These are phyloP conservation scores for Tiliacea aurago DNA, from an alignment of 2,888 invertebrate species.

Conservation along the genomic window DNA sequence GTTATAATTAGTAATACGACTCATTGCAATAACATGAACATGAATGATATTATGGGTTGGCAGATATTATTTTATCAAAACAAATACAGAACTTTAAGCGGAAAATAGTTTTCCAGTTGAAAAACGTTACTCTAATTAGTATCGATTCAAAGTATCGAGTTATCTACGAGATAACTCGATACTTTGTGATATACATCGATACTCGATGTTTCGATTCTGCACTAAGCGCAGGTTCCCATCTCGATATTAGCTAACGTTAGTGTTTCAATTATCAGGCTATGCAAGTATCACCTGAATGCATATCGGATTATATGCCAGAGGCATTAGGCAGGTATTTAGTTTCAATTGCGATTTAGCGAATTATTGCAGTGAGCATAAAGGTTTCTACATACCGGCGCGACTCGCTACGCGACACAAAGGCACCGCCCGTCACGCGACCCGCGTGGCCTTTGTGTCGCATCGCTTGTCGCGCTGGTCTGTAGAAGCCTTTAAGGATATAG, in stretches of 20 bases:
- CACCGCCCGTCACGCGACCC: too few species aligned
- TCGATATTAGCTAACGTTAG: conserved; percentile 45
- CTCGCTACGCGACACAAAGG: too few species aligned
- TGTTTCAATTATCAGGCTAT: conserved; percentile 53
- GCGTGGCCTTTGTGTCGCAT: too few species aligned
- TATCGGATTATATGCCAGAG: conserved; percentile 29
- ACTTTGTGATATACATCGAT: too few species aligned
- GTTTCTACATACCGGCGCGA: too few species aligned
- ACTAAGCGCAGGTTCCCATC: conserved; percentile 1
- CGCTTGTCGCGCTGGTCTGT: too few species aligned
- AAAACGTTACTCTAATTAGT: background rate
- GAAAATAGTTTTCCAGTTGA: background rate
- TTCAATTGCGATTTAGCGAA: conserved; percentile 34
- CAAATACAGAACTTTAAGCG: background rate
- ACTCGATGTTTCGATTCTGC: background rate
- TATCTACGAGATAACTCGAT: background rate
- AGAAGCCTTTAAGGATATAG: too few species aligned
- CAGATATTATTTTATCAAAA: background rate
- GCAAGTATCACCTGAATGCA: conserved; percentile 42
- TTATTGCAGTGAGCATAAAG: conserved; percentile 4
- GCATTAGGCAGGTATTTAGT: conserved; percentile 31
- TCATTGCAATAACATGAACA: conserved; percentile 17
- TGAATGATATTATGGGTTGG: background rate
- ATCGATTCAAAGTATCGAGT: conserved; percentile 7
- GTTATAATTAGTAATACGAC: background rate